phyloP scores from a whole-genome alignment of 2,113 vertebrate species.

The Chaenocephalus aceratus region DNA sequence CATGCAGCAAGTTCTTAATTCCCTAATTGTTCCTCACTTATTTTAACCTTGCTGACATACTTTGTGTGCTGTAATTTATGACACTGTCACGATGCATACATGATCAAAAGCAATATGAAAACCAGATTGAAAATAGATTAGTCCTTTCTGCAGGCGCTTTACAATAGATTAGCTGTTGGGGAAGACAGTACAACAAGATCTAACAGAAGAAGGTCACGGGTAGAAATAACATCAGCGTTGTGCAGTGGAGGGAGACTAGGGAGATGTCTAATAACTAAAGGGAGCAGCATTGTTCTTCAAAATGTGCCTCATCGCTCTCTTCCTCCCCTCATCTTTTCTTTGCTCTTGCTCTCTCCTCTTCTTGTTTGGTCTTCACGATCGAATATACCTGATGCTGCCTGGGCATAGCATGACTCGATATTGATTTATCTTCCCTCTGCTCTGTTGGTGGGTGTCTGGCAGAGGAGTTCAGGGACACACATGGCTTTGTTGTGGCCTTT shows the following conservation, averaged over 20 bases:
- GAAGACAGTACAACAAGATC: conserved; percentile 37
- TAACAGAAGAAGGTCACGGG: conserved; percentile 48
- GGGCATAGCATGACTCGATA: conserved; percentile 65
- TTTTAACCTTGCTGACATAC: conserved; percentile 43
- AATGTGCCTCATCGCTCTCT: conserved; percentile 46
- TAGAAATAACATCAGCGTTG: conserved; percentile 37
- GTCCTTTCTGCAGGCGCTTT: conserved; percentile 36
- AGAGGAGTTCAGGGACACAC: conserved; percentile 58
- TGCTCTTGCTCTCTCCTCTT: conserved; percentile 20
- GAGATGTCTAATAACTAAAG: conserved; percentile 51
- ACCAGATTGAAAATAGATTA: conserved; percentile 51
- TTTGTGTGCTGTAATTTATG: conserved; percentile 31
- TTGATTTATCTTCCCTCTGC: conserved; percentile 70
- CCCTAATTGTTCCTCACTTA: conserved; percentile 27
- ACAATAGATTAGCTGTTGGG: conserved; percentile 36
- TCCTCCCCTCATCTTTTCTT: conserved; percentile 45
- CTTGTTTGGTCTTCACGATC: conserved; percentile 62
- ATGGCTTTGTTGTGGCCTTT: conserved; percentile 53
- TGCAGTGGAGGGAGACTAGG: conserved; percentile 27
- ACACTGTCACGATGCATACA: conserved; percentile 22
- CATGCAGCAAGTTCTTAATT: conserved; percentile 44
- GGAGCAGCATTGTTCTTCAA: conserved; percentile 57
- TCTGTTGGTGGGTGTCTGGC: conserved; percentile 63
- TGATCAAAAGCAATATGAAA: conserved; percentile 46
- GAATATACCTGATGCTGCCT: conserved; percentile 59